Evolutionary conservation across 1,140 invertebrate species (phyloP).

Genomic region (Vollenhovia emeryi): DNA sequence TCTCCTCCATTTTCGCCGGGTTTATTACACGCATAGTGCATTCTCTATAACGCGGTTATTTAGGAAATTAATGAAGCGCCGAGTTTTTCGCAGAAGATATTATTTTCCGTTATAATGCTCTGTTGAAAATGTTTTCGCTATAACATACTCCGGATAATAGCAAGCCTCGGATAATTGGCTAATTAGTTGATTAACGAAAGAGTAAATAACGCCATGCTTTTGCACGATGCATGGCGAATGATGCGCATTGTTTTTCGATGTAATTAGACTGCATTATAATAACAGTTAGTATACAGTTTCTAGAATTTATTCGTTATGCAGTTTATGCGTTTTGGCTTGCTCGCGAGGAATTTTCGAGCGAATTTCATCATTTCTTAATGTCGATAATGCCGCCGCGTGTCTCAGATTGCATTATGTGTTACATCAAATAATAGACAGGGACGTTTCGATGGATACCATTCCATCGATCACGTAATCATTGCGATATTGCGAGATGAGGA

Average conservation of each 20-base stretch:
- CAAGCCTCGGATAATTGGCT: conserved; percentile 28
- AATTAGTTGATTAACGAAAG: conserved; percentile 49
- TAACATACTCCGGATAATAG: conserved; percentile 33
- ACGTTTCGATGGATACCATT: conserved; percentile 11
- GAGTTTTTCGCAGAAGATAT: conserved; percentile 37
- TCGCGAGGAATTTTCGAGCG: neutral
- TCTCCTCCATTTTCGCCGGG: neutral
- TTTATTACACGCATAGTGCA: conserved; percentile 29
- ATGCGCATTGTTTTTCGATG: conserved; percentile 31
- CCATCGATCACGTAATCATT: conserved; percentile 50
- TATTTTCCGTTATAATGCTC: conserved; percentile 50
- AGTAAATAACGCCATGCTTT: conserved; percentile 25
- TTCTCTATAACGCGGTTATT: conserved; percentile 1
- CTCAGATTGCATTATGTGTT: conserved; percentile 2
- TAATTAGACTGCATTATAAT: conserved; percentile 12
- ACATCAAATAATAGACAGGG: conserved; percentile 23
- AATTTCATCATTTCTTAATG: neutral
- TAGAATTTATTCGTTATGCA: neutral
- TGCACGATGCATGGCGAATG: neutral
- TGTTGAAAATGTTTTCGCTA: conserved; percentile 21
- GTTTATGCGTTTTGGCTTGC: neutral
- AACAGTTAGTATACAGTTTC: neutral
- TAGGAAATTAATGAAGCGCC: conserved; percentile 30
- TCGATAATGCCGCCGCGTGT: neutral
- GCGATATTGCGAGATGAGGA: neutral